phyloP scores from a whole-genome alignment of 1,140 invertebrate genomes.

The Spodoptera frugiperda region DNA sequence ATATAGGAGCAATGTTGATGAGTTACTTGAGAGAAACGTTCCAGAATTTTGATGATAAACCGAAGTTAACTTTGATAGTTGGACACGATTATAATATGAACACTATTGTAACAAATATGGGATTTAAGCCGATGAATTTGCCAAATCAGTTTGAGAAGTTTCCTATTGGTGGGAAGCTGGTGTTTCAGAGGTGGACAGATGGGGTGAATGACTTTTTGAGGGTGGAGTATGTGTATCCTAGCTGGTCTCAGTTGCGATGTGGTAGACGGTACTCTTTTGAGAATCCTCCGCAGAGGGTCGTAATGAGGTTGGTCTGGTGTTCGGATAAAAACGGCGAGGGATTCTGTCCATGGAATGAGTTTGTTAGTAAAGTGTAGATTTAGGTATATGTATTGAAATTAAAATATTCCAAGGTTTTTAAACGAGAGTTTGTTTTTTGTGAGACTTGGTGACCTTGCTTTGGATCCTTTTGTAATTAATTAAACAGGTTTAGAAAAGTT shows the following conservation, averaged over 20 bases:
- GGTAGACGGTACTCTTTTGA: constrained; percentile 50
- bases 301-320: constrained; percentile 67
- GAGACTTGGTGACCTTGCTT: no score
- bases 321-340: constrained; percentile 50
- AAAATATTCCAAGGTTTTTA: no score
- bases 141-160: constrained; percentile 63
- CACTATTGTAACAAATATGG: constrained; percentile 49
- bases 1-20: constrained; percentile 65
- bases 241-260: constrained; percentile 66
- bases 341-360: constrained; percentile 74
- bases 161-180: constrained; percentile 74
- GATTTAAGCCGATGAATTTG: constrained; percentile 61
- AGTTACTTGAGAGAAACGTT: constrained; percentile 63
- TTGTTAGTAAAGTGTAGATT: constrained; percentile 54
- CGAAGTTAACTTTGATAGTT: constrained; percentile 60
- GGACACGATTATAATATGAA: constrained; percentile 69
- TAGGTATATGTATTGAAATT: background rate
- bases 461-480: no score
- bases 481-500: no score
- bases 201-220: constrained; percentile 63
- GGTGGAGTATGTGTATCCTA: constrained; percentile 74
- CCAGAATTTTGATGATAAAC: constrained; percentile 48
- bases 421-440: no score
- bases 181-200: constrained; percentile 76
- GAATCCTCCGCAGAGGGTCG: constrained; percentile 60